Percentiles rank a stretch among this genome's conserved stretches.
Conservation (phyloP, 2,888 invertebrate genomes). For the Cactoblastis cactorum region DNA sequence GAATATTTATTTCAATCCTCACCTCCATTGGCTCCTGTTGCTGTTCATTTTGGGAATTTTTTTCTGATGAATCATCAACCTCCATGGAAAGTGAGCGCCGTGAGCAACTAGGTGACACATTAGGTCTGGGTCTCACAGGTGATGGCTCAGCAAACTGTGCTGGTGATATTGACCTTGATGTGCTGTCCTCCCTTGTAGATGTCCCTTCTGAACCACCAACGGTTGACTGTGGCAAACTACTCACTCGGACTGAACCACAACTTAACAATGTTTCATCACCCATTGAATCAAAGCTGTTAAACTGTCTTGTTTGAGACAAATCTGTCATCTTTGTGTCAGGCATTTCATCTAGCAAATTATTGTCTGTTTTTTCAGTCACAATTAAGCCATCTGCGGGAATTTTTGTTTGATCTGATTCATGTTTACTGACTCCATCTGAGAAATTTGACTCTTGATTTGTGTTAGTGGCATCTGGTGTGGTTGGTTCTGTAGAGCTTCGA, state of each 20-base stretch:
- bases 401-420: conserved; percentile 55
- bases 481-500: conserved; percentile 51
- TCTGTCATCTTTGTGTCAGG: conserved; percentile 76
- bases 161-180: conserved; percentile 68
- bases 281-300: conserved; percentile 73
- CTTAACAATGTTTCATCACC: conserved; percentile 67
- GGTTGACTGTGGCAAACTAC: conserved; percentile 58
- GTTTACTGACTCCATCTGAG: conserved; percentile 56
- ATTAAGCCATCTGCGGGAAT: conserved; percentile 69
- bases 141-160: conserved; percentile 71
- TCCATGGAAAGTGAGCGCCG: conserved; percentile 71
- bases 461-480: conserved; percentile 49
- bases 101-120: conserved; percentile 70
- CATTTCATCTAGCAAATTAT: conserved; percentile 71
- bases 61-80: conserved; percentile 69
- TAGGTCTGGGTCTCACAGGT: conserved; percentile 56
- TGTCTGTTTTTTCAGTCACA: conserved; percentile 72
- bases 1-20: conserved; percentile 25
- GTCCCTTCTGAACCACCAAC: conserved; percentile 57
- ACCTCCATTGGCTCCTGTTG: conserved; percentile 73
- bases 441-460: conserved; percentile 62
- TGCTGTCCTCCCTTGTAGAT: conserved; percentile 62
- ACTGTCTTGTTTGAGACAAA: conserved; percentile 70
- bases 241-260: conserved; percentile 67
- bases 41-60: conserved; percentile 64